Percentiles rank a stretch among this genome's conserved stretches.
phyloP scores from a whole-genome alignment of 2,888 invertebrate genomes.

The Spodoptera exigua region DNA sequence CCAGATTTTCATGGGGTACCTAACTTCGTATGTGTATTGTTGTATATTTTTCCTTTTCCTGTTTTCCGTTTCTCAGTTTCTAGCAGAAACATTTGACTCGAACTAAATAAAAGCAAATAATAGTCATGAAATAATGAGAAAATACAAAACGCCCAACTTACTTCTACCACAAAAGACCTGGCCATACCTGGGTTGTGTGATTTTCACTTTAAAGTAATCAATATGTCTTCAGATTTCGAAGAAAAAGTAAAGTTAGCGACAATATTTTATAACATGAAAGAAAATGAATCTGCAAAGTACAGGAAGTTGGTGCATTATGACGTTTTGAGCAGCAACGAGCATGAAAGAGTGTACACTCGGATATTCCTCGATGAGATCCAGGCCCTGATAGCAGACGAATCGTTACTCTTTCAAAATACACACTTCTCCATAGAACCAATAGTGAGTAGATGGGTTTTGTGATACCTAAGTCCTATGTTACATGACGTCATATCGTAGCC shows the following conservation, averaged over 20 bases:
- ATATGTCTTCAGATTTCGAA: constrained; percentile 74
- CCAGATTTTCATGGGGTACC: too few species aligned
- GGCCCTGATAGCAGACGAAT: constrained; percentile 79
- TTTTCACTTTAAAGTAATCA: too few species aligned
- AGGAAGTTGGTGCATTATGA: constrained; percentile 80
- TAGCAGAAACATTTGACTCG: too few species aligned
- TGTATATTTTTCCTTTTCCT: too few species aligned
- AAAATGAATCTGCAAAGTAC: constrained; percentile 75
- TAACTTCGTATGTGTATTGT: too few species aligned
- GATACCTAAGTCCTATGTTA: too few species aligned
- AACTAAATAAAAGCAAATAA: too few species aligned
- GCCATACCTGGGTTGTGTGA: too few species aligned
- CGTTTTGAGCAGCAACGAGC: constrained; percentile 79
- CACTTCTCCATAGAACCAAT: constrained; percentile 87
- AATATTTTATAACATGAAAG: constrained; percentile 76
- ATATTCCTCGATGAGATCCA: constrained; percentile 84
- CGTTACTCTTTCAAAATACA: constrained; percentile 74
- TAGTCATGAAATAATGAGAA: too few species aligned
- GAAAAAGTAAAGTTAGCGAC: constrained; percentile 81
- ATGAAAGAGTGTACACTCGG: constrained; percentile 81
- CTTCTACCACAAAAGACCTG: too few species aligned
- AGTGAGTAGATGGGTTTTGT: constrained; percentile 75
- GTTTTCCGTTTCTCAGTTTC: too few species aligned
- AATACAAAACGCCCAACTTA: too few species aligned
- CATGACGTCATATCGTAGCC: neutral